A percentile compares a stretch with the other conserved stretches of the same genome.
Conservation (phyloP, 2,888 invertebrate genomes). For the Pollenia angustigena region DNA sequence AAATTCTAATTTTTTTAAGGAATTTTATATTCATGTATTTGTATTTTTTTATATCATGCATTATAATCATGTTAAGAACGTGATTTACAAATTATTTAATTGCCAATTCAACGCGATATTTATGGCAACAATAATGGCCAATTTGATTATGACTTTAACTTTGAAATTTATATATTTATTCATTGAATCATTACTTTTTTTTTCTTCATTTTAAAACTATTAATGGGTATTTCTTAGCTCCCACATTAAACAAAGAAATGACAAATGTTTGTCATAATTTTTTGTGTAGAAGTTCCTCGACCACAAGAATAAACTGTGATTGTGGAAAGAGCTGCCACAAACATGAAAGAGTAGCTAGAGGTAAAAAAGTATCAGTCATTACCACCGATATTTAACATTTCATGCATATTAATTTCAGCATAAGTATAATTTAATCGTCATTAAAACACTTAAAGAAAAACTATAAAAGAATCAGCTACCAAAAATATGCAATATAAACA, state of each 20-base stretch:
- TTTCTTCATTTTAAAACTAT: background rate
- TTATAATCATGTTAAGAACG: slow-evolving; percentile 68
- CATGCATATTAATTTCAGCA: slow-evolving; percentile 69
- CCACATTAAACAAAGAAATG: slow-evolving; percentile 60
- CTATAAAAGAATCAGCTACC: background rate
- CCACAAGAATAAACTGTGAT: slow-evolving; percentile 35
- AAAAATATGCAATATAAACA: background rate
- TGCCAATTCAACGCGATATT: slow-evolving; percentile 67
- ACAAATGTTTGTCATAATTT: slow-evolving; percentile 63
- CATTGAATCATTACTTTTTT: background rate
- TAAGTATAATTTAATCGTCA: slow-evolving; percentile 24
- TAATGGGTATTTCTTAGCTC: slow-evolving; percentile 38
- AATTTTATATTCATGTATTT: slow-evolving; percentile 52
- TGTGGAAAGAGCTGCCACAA: slow-evolving; percentile 1
- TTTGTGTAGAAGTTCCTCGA: slow-evolving; percentile 23
- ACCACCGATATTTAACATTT: slow-evolving; percentile 58
- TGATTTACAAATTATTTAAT: slow-evolving; percentile 70
- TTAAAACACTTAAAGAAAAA: slow-evolving; percentile 31
- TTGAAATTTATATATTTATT: slow-evolving; percentile 35
- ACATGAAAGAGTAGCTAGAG: slow-evolving; percentile 3
- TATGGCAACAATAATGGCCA: slow-evolving; percentile 61
- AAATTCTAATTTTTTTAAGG: background rate
- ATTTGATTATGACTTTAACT: slow-evolving; percentile 54
- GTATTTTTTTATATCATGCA: slow-evolving; percentile 33
- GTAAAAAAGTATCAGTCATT: slow-evolving; percentile 40